phyloP scores from a whole-genome alignment of 1,140 invertebrate species.

The Sminthurides bifidus region DNA sequence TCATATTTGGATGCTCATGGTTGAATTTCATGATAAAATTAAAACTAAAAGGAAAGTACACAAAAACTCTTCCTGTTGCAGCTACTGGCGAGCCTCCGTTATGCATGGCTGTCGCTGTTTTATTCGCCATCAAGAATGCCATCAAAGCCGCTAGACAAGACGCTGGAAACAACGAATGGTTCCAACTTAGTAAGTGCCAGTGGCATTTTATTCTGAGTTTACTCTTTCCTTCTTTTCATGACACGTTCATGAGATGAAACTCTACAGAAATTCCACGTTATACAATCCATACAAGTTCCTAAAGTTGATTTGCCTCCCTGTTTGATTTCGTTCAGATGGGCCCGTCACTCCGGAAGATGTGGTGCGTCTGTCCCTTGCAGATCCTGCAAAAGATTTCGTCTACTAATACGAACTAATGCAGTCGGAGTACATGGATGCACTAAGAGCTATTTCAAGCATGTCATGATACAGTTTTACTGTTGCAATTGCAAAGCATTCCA shows the following conservation, averaged over 20 bases:
- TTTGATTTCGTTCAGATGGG: constrained; percentile 34
- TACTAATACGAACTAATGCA: too few relatives aligned
- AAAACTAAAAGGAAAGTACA: background rate
- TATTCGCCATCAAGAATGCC: constrained; percentile 60
- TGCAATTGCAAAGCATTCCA: too few relatives aligned
- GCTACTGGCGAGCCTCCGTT: constrained; percentile 71
- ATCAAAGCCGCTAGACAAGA: constrained; percentile 51
- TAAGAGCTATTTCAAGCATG: too few relatives aligned
- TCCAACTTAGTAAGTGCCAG: constrained; percentile 31
- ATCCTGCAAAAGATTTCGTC: too few relatives aligned
- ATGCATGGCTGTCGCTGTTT: constrained; percentile 49
- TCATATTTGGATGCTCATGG: constrained; percentile 43
- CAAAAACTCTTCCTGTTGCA: constrained; percentile 28
- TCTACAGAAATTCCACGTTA: too few relatives aligned
- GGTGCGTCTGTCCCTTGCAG: constrained; percentile 19
- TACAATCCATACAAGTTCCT: too few relatives aligned
- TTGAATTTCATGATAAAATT: background rate
- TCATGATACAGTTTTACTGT: too few relatives aligned
- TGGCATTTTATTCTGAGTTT: background rate
- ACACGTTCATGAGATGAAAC: too few relatives aligned
- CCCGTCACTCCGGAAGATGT: constrained; percentile 38
- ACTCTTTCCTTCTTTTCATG: too few relatives aligned
- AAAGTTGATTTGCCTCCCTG: background rate
- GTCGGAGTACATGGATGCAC: too few relatives aligned
- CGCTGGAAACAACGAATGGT: constrained; percentile 35